Evolutionary conservation across 2,888 invertebrate species (phyloP).

Genomic region (Cephalotes varians): DNA sequence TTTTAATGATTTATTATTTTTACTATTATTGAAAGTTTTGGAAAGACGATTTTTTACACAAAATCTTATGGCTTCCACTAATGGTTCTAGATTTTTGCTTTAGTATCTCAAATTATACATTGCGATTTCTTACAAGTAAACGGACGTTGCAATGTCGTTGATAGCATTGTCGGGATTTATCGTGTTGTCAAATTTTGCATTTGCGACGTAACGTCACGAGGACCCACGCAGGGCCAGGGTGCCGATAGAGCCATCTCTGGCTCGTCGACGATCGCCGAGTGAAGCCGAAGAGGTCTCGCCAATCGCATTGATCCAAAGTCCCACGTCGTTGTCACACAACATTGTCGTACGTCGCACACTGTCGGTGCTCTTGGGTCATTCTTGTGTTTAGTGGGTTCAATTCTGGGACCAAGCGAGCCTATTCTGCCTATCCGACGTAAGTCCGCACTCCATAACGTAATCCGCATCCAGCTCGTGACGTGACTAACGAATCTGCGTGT

Average conservation of each 20-base stretch:
- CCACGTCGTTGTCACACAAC: constrained; percentile 83
- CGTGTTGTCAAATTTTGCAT: not conserved
- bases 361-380: constrained; percentile 78
- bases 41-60: not conserved
- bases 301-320: constrained; percentile 82
- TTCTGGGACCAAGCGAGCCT: constrained; percentile 80
- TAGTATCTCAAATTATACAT: not conserved
- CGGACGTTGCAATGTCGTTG: not conserved
- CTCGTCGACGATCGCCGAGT: constrained; percentile 67
- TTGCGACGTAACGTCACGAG: not conserved
- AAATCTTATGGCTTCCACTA: not conserved
- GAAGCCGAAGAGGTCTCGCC: constrained; percentile 74
- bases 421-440: constrained; percentile 79
- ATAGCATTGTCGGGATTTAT: not conserved
- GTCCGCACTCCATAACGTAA: constrained; percentile 64
- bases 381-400: constrained; percentile 76
- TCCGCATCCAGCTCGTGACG: constrained; percentile 27
- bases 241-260: constrained; percentile 7
- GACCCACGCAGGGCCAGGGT: too few species aligned
- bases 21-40: not conserved
- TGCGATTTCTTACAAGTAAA: not conserved
- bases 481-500: constrained; percentile 35
- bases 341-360: constrained; percentile 79
- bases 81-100: not conserved
- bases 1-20: not conserved